Evolutionary conservation across 2,113 vertebrate species (phyloP).

Genomic region (Copsychus sechellarum): DNA sequence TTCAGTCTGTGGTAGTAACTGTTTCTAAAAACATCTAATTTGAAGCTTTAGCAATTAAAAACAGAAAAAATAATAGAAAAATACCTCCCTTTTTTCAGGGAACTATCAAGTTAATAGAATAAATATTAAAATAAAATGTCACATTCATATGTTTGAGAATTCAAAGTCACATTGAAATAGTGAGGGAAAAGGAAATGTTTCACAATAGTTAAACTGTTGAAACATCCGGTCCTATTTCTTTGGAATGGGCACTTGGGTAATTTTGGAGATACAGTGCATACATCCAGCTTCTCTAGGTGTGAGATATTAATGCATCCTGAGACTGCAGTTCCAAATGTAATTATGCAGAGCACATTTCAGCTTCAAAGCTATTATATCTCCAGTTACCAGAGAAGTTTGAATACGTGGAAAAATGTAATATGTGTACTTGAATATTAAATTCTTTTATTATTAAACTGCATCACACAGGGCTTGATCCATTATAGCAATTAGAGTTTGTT

Average conservation of each 20-base stretch:
- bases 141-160: background rate
- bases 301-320: background rate
- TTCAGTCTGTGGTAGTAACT: background rate
- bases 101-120: background rate
- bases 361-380: background rate
- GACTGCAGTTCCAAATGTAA: background rate
- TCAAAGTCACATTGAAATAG: background rate
- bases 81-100: background rate
- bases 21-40: background rate
- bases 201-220: background rate
- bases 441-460: background rate
- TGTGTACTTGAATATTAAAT: background rate
- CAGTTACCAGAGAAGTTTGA: background rate
- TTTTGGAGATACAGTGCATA: background rate
- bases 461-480: background rate
- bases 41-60: background rate
- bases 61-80: background rate
- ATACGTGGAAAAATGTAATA: background rate
- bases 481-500: background rate
- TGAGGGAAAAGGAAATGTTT: background rate
- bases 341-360: background rate
- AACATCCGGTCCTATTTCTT: background rate
- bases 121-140: background rate
- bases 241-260: background rate
- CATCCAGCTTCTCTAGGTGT: background rate